Percentiles rank a stretch among this genome's conserved stretches.
Evolutionary conservation across 2,113 vertebrate species (phyloP).

Genomic region (Mustela nigripes): DNA sequence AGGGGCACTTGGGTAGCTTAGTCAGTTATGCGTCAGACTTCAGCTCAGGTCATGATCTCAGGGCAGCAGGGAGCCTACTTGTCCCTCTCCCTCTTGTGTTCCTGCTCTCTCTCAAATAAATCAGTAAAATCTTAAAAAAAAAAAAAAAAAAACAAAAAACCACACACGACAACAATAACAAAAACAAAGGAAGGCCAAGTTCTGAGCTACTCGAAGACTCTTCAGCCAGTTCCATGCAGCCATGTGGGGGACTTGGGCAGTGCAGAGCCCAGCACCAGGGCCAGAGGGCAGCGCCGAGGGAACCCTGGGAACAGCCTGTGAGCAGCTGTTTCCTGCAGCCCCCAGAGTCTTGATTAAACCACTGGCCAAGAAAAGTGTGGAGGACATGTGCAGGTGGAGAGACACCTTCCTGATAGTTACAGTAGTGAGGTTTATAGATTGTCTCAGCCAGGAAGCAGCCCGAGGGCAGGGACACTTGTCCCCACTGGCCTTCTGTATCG

Average conservation of each 20-base stretch:
- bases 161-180: not conserved
- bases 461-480: not conserved
- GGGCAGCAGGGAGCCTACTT: not conserved
- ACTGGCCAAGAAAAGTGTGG: not conserved
- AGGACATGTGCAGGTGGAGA: not conserved
- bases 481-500: not conserved
- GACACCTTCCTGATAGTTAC: not conserved
- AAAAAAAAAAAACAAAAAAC: not conserved
- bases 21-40: not conserved
- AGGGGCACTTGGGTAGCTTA: not conserved
- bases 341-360: not conserved
- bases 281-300: not conserved
- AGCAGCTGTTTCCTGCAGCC: not conserved
- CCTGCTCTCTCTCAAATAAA: not conserved
- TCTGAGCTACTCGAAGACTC: not conserved
- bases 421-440: not conserved
- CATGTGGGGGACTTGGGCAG: not conserved
- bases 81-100: not conserved
- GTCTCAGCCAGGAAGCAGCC: not conserved
- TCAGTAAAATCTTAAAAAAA: not conserved
- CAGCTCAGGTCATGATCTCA: not conserved
- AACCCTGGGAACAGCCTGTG: too few relatives aligned
- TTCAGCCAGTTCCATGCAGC: not conserved
- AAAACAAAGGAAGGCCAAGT: not conserved
- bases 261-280: not conserved